Conservation (phyloP, 2,888 invertebrate genomes). For the Philereme vetulata region DNA sequence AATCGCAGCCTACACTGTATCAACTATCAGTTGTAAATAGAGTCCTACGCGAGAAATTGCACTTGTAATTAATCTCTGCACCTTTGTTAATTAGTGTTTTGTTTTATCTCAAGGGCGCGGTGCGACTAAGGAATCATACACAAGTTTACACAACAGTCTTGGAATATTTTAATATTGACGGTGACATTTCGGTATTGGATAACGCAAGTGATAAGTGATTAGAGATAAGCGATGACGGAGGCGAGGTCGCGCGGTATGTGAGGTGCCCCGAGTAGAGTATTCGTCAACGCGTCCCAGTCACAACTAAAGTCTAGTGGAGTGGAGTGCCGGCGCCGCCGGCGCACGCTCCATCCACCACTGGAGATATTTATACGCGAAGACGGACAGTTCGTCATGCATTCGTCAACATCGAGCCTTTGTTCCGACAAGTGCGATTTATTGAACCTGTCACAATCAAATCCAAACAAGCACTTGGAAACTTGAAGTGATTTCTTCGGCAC, state of each 20-base stretch:
- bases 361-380: constrained; percentile 70
- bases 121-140: constrained; percentile 44
- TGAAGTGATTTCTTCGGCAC: constrained; percentile 7
- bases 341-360: constrained; percentile 66
- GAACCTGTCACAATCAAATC: constrained; percentile 23
- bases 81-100: constrained; percentile 38
- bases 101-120: constrained; percentile 52
- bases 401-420: constrained; percentile 58
- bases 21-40: constrained; percentile 47
- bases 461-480: constrained; percentile 11
- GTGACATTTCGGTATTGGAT: constrained; percentile 57
- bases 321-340: constrained; percentile 65
- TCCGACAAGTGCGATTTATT: constrained; percentile 38
- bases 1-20: constrained; percentile 74
- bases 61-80: constrained; percentile 41
- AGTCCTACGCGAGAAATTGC: constrained; percentile 52
- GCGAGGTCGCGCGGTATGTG: constrained; percentile 61
- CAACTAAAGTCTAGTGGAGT: constrained; percentile 69
- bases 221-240: constrained; percentile 69
- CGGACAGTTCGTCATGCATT: constrained; percentile 61
- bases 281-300: constrained; percentile 77
- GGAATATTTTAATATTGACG: constrained; percentile 51
- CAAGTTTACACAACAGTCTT: constrained; percentile 15
- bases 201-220: constrained; percentile 56
- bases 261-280: constrained; percentile 65